Evolutionary conservation across 2,797 vertebrate species (phyloP).

Genomic region (Champsocephalus gunnari): DNA sequence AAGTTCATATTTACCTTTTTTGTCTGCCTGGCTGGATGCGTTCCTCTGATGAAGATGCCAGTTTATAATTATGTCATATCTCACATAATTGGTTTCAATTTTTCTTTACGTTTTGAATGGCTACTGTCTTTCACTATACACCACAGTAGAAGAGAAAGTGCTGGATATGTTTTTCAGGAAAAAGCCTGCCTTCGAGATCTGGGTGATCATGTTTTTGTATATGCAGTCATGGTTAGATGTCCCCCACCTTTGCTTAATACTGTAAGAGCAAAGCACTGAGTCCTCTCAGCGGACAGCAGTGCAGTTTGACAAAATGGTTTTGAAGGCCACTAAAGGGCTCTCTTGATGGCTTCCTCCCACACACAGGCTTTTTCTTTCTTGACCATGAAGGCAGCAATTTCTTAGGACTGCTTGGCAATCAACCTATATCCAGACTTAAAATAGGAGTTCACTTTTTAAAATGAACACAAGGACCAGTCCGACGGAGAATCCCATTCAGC

Average conservation of each 20-base stretch:
- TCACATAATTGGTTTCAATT: neutral
- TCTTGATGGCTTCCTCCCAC: conserved; percentile 42
- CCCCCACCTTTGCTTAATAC: conserved; percentile 35
- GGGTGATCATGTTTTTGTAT: conserved; percentile 34
- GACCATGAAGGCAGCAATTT: conserved; percentile 13
- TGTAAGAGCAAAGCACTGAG: conserved; percentile 33
- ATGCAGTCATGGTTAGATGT: conserved; percentile 44
- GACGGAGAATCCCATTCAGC: conserved; percentile 10
- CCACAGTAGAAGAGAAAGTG: conserved; percentile 3
- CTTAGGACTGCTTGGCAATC: conserved; percentile 12
- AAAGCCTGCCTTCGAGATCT: conserved; percentile 9
- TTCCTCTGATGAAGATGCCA: conserved; percentile 14
- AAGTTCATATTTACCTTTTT: neutral
- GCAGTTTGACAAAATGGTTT: conserved; percentile 54
- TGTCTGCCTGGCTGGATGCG: neutral
- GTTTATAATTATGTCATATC: neutral
- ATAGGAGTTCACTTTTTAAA: conserved; percentile 12
- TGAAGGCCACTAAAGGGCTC: conserved; percentile 39
- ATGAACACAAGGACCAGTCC: conserved; percentile 17
- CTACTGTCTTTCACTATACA: neutral
- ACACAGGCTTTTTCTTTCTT: conserved; percentile 33
- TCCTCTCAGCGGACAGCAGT: conserved; percentile 18
- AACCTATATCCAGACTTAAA: conserved; percentile 33
- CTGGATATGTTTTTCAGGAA: conserved; percentile 25
- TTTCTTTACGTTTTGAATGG: conserved; percentile 17